Conservation (phyloP, 2,797 vertebrate genomes). For the Crypturellus tataupa region DNA sequence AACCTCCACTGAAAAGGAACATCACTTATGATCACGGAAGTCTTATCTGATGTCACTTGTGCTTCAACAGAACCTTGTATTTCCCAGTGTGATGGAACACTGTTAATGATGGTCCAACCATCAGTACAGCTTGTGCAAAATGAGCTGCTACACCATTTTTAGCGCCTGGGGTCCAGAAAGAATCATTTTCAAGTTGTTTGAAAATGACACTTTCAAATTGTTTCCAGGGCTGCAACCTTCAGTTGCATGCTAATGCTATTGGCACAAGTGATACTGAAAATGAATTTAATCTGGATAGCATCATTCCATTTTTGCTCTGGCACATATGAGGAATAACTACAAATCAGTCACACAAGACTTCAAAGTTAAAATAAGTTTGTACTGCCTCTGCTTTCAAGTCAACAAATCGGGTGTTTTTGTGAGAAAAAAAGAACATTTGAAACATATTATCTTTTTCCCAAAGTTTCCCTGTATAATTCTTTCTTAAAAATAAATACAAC, state of each 20-base stretch:
- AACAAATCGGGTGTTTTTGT: neutral
- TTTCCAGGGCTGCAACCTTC: neutral
- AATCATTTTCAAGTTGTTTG: neutral
- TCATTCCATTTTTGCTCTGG: neutral
- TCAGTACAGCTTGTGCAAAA: neutral
- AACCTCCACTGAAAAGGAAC: slow-evolving; percentile 82
- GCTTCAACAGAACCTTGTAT: neutral
- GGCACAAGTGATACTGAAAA: neutral
- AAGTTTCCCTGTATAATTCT: neutral
- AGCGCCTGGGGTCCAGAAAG: neutral
- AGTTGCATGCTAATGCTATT: neutral
- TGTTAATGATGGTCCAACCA: neutral
- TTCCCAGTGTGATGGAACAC: neutral
- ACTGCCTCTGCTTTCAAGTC: neutral
- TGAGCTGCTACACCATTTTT: neutral
- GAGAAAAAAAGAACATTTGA: neutral
- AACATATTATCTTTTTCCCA: neutral
- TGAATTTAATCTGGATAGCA: neutral
- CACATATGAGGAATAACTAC: neutral
- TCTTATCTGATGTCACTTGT: neutral
- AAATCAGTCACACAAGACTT: neutral
- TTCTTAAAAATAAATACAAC: neutral
- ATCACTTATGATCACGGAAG: neutral
- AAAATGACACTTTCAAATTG: neutral
- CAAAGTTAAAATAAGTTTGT: neutral